Evolutionary conservation across 92 coral and sea anemone genomes (phyloP), one percentile per base, ranked within the genome.

Genomic region (Muricea muricata): DNA sequence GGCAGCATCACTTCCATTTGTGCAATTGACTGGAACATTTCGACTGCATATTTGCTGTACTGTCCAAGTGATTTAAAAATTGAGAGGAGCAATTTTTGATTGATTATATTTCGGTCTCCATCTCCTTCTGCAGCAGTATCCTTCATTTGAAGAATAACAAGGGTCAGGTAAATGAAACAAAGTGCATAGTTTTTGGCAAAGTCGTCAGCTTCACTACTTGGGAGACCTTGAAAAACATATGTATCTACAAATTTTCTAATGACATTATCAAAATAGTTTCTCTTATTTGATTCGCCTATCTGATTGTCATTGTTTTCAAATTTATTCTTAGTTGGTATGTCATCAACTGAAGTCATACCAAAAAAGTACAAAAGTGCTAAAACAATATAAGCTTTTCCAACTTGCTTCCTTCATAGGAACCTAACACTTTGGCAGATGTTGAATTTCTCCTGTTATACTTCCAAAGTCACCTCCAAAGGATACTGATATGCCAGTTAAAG

Each of bases 111-210:
- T 9, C 78, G 41, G 31, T 72, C 57, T 20, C 78, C 78, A 72
- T 72, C 78, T 13, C 26, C 54, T 17, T 72, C 78, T 5, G 55
- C 54, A 39, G 78, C 78, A 72, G 78, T 72, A 72, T 72, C 78
- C 17, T 72, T 72, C 28, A 72, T 10, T 47, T 72, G 78, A 56
- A 72, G 20, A 6, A 72, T 1, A 80, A 91, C 86, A 69, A 89
- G 70, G 26, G 90, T 74, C 28, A 87, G 83, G 83, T 87, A 87
- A 37, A 90, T 87, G 32, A 32, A 91, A 48, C 91, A 91, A 25
- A 78, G 79, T 32, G 84, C 89, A 87, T 91, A 87, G 79, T 91
- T 87, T 42, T 32, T 91, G 21, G 83, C 58, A 73, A 67, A 79
- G 37, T 88, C 86, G 65, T 91, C 93, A 58, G 65, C 81, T 67